These are phyloP conservation scores for Acanthis flammea DNA, from an alignment of 2,797 vertebrate genomes.

Conservation along the genomic window DNA sequence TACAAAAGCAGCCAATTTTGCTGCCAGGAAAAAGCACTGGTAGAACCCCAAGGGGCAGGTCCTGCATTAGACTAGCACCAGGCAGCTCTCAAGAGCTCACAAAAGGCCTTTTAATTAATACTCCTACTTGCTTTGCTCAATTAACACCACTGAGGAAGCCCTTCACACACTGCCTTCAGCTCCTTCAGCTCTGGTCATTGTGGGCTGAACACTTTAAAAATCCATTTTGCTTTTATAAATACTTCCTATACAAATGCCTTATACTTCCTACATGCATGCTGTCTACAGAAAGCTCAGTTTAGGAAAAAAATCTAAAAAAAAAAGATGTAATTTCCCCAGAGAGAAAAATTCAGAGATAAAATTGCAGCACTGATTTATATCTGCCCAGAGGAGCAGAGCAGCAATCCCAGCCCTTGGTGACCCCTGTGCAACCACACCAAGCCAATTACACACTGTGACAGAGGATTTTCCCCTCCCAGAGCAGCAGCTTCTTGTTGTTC, in stretches of 20 bases:
- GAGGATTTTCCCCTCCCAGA: not conserved
- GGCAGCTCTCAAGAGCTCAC: not conserved
- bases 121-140: not conserved
- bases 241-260: not conserved
- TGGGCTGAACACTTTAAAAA: not conserved
- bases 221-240: not conserved
- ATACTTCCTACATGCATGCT: not conserved
- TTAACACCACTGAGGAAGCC: not conserved
- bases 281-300: not conserved
- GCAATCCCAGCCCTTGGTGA: constrained; percentile 21
- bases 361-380: constrained; percentile 9
- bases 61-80: not conserved
- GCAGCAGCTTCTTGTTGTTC: not conserved
- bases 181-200: not conserved
- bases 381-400: constrained; percentile 17
- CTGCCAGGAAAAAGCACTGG: not conserved
- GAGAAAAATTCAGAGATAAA: not conserved
- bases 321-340: not conserved
- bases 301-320: not conserved
- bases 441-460: constrained; percentile 8
- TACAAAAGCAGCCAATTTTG: not conserved
- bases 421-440: not conserved
- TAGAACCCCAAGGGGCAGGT: not conserved
- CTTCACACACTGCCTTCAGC: not conserved
- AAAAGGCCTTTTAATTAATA: not conserved